phyloP scores from a whole-genome alignment of 2,797 vertebrate genomes.

The Catostomus latipinnis region DNA sequence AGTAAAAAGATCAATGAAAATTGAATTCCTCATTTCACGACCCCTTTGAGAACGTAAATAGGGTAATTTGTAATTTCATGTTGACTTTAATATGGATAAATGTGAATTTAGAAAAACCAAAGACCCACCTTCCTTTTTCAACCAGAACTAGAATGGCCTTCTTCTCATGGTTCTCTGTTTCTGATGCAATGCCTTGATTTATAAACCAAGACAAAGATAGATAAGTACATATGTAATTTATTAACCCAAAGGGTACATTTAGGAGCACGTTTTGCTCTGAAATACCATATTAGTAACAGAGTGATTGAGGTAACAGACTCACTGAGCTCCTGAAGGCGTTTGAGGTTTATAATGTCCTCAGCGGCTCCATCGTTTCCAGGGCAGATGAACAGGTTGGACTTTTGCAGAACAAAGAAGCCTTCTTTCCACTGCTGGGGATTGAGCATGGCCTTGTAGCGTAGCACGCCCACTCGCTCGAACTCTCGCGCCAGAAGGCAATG shows the following conservation, averaged over 20 bases:
- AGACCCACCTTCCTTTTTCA: constrained; percentile 90
- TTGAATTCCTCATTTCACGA: no score
- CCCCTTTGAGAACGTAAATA: no score
- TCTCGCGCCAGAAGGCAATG: constrained; percentile 91
- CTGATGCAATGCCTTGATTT: constrained; percentile 81
- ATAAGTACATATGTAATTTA: not conserved
- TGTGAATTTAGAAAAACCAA: not conserved
- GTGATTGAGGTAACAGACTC: constrained; percentile 65
- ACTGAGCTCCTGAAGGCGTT: constrained; percentile 96
- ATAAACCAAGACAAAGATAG: constrained; percentile 1
- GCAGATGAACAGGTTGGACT: constrained; percentile 94
- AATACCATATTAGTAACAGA: not conserved
- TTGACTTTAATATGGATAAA: no score
- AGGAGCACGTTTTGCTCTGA: not conserved
- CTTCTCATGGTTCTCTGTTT: constrained; percentile 86
- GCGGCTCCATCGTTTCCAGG: constrained; percentile 83
- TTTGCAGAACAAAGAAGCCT: constrained; percentile 93
- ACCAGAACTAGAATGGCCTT: constrained; percentile 92
- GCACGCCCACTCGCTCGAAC: constrained; percentile 88
- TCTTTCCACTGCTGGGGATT: constrained; percentile 91
- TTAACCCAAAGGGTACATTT: not conserved
- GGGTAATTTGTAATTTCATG: no score
- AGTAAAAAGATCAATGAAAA: no score
- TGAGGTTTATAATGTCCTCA: constrained; percentile 94
- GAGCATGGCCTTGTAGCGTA: constrained; percentile 90